phyloP scores from a whole-genome alignment of 2,888 invertebrate species.

The Ectobius pallidus region DNA sequence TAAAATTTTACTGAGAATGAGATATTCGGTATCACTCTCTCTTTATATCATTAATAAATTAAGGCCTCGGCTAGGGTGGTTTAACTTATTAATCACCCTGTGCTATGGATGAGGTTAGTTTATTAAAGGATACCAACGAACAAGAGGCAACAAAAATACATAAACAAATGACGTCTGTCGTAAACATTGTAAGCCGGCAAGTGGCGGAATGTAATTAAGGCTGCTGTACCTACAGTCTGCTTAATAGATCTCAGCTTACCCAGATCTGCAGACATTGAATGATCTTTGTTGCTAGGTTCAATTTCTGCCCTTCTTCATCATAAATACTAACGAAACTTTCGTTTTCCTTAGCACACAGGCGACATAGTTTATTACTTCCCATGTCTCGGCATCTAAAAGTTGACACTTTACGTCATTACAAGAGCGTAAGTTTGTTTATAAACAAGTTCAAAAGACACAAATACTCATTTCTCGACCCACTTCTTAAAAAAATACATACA shows the following conservation, averaged over 20 bases:
- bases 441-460: conserved; percentile 36
- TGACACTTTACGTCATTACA: conserved; percentile 43
- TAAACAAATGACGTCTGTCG: no score
- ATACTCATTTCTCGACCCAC: conserved; percentile 17
- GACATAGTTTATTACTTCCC: conserved; percentile 39
- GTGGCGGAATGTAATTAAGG: background rate
- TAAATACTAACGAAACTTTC: conserved; percentile 47
- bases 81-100: no score
- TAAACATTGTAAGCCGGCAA: no score
- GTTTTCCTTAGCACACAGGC: conserved; percentile 41
- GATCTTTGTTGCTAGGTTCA: conserved; percentile 48
- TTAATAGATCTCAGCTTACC: conserved; percentile 44
- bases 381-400: conserved; percentile 39
- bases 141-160: no score
- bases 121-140: no score
- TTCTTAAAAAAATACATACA: conserved; percentile 25
- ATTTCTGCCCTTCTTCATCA: conserved; percentile 47
- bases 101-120: no score
- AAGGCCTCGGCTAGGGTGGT: no score
- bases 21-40: no score
- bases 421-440: conserved; percentile 37
- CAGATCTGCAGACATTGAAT: conserved; percentile 50
- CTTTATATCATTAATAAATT: no score
- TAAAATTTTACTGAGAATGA: no score
- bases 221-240: background rate